Conservation (phyloP, 2,113 vertebrate genomes). For the Bufo bufo region DNA sequence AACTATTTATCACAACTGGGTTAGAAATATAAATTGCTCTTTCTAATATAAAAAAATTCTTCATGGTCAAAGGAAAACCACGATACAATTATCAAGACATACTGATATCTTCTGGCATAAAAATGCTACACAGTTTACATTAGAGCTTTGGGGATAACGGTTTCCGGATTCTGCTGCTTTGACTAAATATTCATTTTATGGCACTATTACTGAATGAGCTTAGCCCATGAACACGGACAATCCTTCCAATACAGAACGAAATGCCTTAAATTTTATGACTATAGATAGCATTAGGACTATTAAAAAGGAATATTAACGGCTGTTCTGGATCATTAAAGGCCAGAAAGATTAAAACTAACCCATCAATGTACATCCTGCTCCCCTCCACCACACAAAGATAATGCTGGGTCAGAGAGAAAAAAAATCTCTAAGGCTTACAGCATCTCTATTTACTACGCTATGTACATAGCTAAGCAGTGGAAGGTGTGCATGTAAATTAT, state of each 20-base stretch:
- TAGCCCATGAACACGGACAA: neutral
- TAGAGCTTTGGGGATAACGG: neutral
- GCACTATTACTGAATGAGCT: neutral
- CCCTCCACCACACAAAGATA: neutral
- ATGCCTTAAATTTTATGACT: slow-evolving; percentile 25
- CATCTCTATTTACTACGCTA: neutral
- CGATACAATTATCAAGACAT: neutral
- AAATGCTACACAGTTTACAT: neutral
- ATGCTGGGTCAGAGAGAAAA: neutral
- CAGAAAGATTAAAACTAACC: neutral
- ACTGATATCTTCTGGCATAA: neutral
- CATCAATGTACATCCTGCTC: neutral
- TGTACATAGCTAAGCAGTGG: neutral
- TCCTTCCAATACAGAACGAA: slow-evolving; percentile 9
- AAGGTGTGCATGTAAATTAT: neutral
- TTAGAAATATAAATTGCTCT: no score
- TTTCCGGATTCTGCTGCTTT: slow-evolving; percentile 1
- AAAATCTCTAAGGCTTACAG: neutral
- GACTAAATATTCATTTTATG: slow-evolving; percentile 18
- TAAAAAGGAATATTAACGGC: neutral
- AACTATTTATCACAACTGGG: no score
- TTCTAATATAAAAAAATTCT: neutral
- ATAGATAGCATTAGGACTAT: slow-evolving; percentile 5
- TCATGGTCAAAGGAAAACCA: neutral
- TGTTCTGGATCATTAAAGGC: slow-evolving; percentile 4